These are phyloP conservation scores for Etheostoma nigrum DNA, from an alignment of 2,797 vertebrate species.

Conservation along the genomic window DNA sequence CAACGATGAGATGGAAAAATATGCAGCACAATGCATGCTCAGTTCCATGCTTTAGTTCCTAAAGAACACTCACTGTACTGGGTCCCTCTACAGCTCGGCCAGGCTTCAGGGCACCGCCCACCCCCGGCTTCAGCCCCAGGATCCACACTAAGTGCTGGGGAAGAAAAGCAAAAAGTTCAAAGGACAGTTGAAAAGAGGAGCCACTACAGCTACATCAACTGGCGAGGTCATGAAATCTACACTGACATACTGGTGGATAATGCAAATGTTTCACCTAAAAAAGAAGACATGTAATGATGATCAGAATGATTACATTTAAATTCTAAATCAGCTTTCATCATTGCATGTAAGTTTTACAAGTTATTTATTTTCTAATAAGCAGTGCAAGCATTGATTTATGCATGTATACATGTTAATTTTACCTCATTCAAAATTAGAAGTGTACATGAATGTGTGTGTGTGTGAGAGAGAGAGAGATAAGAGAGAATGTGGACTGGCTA, in stretches of 20 bases:
- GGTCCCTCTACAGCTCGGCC: slow-evolving; percentile 97
- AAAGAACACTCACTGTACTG: slow-evolving; percentile 90
- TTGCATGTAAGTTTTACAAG: neutral
- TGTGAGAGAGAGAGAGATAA: neutral
- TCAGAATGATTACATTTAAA: neutral
- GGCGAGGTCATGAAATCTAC: neutral
- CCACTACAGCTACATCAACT: neutral
- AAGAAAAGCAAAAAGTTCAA: slow-evolving; percentile 29
- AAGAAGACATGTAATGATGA: neutral
- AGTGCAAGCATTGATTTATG: neutral
- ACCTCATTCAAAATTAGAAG: neutral
- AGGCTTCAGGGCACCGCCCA: slow-evolving; percentile 95
- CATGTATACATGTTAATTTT: neutral
- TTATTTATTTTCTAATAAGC: neutral
- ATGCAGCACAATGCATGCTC: neutral
- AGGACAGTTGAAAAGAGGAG: neutral
- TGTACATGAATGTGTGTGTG: neutral
- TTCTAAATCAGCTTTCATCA: neutral
- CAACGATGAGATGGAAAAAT: neutral
- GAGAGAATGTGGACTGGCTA: neutral
- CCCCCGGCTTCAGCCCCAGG: slow-evolving; percentile 95
- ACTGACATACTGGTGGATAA: neutral
- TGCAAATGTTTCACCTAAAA: neutral
- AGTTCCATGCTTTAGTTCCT: neutral
- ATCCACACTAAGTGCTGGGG: slow-evolving; percentile 98